A percentile compares a stretch with the other conserved stretches of the same genome.
phyloP scores from a whole-genome alignment of 2,888 invertebrate genomes.

The Synanthedon tipuliformis region DNA sequence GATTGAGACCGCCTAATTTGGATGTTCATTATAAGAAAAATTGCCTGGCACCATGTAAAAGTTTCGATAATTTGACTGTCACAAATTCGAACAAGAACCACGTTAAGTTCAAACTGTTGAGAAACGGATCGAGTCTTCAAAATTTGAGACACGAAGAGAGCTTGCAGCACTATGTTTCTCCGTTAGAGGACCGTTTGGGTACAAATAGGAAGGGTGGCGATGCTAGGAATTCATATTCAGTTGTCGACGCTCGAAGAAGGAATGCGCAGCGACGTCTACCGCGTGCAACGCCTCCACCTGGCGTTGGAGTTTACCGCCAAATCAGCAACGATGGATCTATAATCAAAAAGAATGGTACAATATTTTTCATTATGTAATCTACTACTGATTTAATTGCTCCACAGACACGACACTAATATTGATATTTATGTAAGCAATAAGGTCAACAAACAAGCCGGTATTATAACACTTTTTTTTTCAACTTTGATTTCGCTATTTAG shows the following conservation, averaged over 20 bases:
- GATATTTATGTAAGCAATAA: not conserved
- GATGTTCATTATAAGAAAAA: slow-evolving; percentile 40
- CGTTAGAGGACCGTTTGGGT: slow-evolving; percentile 26
- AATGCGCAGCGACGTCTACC: slow-evolving; percentile 34
- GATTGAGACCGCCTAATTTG: slow-evolving; percentile 33
- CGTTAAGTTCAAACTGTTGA: slow-evolving; percentile 27
- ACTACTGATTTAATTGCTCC: slow-evolving; percentile 24
- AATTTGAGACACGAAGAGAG: slow-evolving; percentile 48
- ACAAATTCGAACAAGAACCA: slow-evolving; percentile 30
- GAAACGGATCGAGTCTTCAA: slow-evolving; percentile 51
- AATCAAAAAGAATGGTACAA: slow-evolving; percentile 13
- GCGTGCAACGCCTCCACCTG: slow-evolving; percentile 39
- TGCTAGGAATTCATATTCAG: slow-evolving; percentile 48
- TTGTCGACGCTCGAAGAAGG: slow-evolving; percentile 41
- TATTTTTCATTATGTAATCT: slow-evolving; percentile 1
- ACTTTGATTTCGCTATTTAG: slow-evolving; percentile 3
- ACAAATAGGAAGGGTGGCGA: slow-evolving; percentile 26
- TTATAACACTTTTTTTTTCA: no score
- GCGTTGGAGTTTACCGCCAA: slow-evolving; percentile 53
- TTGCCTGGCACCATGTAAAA: slow-evolving; percentile 49
- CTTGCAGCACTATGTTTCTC: slow-evolving; percentile 46
- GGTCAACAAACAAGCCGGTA: no score
- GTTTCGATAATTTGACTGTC: slow-evolving; percentile 58
- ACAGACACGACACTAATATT: not conserved
- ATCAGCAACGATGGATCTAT: slow-evolving; percentile 37